phyloP scores from a whole-genome alignment of 2,113 vertebrate genomes.

The Pterocles orientalis region DNA sequence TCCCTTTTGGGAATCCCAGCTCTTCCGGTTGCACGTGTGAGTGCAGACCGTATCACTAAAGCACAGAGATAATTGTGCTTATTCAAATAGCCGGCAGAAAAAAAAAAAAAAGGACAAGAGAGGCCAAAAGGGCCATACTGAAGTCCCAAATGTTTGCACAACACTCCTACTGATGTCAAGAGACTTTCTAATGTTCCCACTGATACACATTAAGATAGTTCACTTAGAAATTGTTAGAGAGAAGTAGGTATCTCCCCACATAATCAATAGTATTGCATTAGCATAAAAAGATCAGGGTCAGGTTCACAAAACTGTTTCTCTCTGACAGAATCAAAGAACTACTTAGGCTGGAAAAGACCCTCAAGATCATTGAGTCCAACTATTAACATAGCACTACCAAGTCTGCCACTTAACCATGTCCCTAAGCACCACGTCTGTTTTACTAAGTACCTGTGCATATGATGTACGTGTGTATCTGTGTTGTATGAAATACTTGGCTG shows the following conservation, averaged over 20 bases:
- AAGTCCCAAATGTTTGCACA: conserved; percentile 10
- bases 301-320: neutral
- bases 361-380: neutral
- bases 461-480: too few species aligned
- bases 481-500: neutral
- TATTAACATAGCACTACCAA: neutral
- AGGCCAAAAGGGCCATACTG: neutral
- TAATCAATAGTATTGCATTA: neutral
- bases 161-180: neutral
- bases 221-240: neutral
- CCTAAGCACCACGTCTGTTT: neutral
- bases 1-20: neutral
- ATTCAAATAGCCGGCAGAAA: neutral
- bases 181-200: neutral
- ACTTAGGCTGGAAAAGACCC: neutral
- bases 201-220: neutral
- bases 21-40: rapidly evolving
- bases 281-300: neutral
- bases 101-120: neutral
- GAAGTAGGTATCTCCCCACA: neutral
- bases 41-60: neutral
- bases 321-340: neutral
- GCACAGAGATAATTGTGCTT: neutral
- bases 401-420: neutral
- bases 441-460: too few species aligned